Percentiles rank a stretch among this genome's conserved stretches.
phyloP scores from a whole-genome alignment of 2,797 vertebrate genomes.

The Ambastaia sidthimunki region DNA sequence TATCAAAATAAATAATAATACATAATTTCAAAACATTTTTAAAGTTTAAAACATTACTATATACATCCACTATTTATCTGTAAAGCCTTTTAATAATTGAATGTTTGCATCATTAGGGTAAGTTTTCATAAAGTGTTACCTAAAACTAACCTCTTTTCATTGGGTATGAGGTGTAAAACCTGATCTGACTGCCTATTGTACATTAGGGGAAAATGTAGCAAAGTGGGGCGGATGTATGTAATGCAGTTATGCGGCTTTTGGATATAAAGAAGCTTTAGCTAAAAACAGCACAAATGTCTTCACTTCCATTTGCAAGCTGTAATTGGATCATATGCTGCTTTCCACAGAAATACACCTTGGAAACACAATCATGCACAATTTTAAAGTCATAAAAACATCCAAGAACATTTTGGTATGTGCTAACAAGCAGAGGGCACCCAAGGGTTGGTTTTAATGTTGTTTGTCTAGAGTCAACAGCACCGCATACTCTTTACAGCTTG shows the following conservation, averaged over 20 bases:
- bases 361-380: slow-evolving; percentile 56
- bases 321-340: slow-evolving; percentile 60
- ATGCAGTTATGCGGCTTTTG: slow-evolving; percentile 38
- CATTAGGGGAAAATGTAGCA: slow-evolving; percentile 38
- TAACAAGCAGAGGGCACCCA: slow-evolving; percentile 48
- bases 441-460: slow-evolving; percentile 54
- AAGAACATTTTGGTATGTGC: slow-evolving; percentile 46
- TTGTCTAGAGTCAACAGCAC: slow-evolving; percentile 51
- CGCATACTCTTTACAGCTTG: slow-evolving; percentile 25
- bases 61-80: not conserved
- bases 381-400: slow-evolving; percentile 49
- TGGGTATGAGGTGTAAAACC: slow-evolving; percentile 14
- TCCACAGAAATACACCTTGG: slow-evolving; percentile 54
- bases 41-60: not conserved
- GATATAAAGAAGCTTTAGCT: slow-evolving; percentile 54
- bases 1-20: too few relatives aligned
- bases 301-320: slow-evolving; percentile 58
- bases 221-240: slow-evolving; percentile 29
- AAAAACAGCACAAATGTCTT: slow-evolving; percentile 58
- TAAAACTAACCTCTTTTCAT: slow-evolving; percentile 40
- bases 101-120: not conserved
- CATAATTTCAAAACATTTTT: too few relatives aligned
- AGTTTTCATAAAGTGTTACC: not conserved
- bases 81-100: not conserved
- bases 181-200: slow-evolving; percentile 39